Percentiles rank a stretch among this genome's conserved stretches.
These are phyloP conservation scores for Echeneis naucrates DNA, from an alignment of 2,797 vertebrate species.

Conservation along the genomic window DNA sequence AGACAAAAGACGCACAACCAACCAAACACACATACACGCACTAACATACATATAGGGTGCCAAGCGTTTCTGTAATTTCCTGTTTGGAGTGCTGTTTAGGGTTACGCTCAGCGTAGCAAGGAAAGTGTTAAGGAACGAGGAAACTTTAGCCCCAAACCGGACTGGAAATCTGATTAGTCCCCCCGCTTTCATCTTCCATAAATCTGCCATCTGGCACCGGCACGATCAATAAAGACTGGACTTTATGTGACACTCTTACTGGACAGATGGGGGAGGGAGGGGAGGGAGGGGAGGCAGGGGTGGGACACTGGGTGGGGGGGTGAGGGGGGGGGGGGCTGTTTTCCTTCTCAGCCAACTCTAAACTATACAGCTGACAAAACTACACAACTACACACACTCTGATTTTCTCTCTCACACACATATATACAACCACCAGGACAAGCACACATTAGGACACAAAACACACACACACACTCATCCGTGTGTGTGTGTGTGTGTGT, in stretches of 20 bases:
- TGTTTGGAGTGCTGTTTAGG: constrained; percentile 84
- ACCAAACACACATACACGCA: constrained; percentile 24
- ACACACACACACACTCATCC: constrained; percentile 16
- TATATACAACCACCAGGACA: constrained; percentile 9
- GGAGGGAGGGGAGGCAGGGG: constrained; percentile 6
- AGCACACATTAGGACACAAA: constrained; percentile 12
- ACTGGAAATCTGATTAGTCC: constrained; percentile 87
- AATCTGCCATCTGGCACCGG: constrained; percentile 85
- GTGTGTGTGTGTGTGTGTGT: background rate
- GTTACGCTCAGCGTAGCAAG: constrained; percentile 77
- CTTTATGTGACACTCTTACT: constrained; percentile 83
- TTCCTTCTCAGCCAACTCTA: constrained; percentile 31
- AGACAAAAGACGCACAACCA: constrained; percentile 17
- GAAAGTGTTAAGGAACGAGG: constrained; percentile 84
- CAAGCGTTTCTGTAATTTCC: constrained; percentile 83
- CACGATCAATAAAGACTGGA: constrained; percentile 82
- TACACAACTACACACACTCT: background rate
- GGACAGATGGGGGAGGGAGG: constrained; percentile 67
- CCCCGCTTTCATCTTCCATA: constrained; percentile 84
- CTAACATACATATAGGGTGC: constrained; percentile 57
- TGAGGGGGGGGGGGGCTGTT: background rate
- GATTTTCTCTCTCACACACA: constrained; percentile 16
- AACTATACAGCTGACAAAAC: constrained; percentile 60
- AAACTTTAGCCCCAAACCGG: constrained; percentile 83
- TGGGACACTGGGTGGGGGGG: no score